Evolutionary conservation across 1,140 invertebrate species (phyloP).

Genomic region (Phthorimaea operculella): DNA sequence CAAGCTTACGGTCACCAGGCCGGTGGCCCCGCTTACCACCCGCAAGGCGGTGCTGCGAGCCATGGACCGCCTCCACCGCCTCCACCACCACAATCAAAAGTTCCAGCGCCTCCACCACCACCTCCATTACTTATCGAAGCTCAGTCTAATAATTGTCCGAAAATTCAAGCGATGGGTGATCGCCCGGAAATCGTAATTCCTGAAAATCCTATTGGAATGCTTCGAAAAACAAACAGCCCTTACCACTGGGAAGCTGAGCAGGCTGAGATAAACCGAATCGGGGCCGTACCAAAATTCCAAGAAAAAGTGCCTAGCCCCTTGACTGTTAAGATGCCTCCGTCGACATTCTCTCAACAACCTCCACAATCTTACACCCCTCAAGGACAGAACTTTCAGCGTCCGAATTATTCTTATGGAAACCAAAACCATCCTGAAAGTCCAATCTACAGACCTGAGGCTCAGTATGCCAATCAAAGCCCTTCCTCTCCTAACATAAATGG

Average conservation of each 20-base stretch:
- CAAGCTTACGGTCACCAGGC: conserved; percentile 57
- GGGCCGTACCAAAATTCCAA: conserved; percentile 55
- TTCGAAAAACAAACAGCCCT: conserved; percentile 65
- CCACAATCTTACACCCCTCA: conserved; percentile 50
- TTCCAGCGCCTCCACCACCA: conserved; percentile 67
- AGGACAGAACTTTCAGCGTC: conserved; percentile 39
- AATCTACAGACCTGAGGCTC: conserved; percentile 59
- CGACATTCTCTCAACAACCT: conserved; percentile 43
- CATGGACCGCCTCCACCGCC: conserved; percentile 66
- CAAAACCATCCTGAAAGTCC: conserved; percentile 58
- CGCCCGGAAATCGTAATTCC: conserved; percentile 77
- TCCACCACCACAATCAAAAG: conserved; percentile 63
- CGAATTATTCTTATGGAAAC: conserved; percentile 38
- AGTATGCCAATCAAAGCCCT: conserved; percentile 50
- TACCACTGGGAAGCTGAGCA: conserved; percentile 66
- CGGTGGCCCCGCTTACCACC: conserved; percentile 67
- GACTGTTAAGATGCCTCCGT: conserved; percentile 55
- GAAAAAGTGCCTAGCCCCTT: conserved; percentile 61
- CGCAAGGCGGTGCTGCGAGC: conserved; percentile 57
- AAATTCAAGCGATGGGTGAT: conserved; percentile 57
- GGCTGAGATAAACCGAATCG: conserved; percentile 47
- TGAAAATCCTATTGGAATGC: conserved; percentile 73
- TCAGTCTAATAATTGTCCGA: conserved; percentile 60
- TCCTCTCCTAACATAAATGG: conserved; percentile 38
- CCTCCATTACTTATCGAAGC: conserved; percentile 66